These are phyloP conservation scores for Lophius americanus DNA, from an alignment of 2,797 vertebrate species.

Conservation along the genomic window DNA sequence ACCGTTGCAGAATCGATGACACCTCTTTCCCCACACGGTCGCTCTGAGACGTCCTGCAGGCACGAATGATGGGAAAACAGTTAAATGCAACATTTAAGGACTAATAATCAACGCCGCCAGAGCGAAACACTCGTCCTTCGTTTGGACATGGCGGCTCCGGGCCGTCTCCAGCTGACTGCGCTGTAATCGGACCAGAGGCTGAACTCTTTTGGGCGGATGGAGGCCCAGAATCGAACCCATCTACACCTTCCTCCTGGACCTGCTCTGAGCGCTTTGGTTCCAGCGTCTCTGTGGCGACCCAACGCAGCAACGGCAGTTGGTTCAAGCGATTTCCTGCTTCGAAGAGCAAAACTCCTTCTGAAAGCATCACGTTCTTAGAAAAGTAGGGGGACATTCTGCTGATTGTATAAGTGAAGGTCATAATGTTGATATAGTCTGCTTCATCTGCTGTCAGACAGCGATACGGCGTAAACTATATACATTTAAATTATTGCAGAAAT, in stretches of 20 bases:
- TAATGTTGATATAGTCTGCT: too few species aligned
- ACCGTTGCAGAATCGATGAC: too few species aligned
- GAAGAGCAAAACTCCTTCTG: background rate
- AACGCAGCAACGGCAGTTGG: slow-evolving; percentile 15
- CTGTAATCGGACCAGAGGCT: slow-evolving; percentile 66
- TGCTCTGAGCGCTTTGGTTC: slow-evolving; percentile 32
- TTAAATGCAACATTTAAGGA: slow-evolving; percentile 12
- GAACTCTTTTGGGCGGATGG: slow-evolving; percentile 67
- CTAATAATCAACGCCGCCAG: slow-evolving; percentile 44
- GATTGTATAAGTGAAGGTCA: background rate
- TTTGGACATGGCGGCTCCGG: slow-evolving; percentile 29
- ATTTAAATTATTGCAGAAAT: too few species aligned
- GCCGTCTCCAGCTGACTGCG: slow-evolving; percentile 66
- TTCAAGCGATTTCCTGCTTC: slow-evolving; percentile 2
- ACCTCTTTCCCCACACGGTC: slow-evolving; percentile 1
- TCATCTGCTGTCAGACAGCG: too few species aligned
- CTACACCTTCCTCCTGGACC: slow-evolving; percentile 38
- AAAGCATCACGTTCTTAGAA: slow-evolving; percentile 2
- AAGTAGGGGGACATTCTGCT: background rate
- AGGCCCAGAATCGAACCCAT: slow-evolving; percentile 57
- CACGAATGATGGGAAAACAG: slow-evolving; percentile 39
- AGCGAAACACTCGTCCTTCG: slow-evolving; percentile 40
- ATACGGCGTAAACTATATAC: too few species aligned
- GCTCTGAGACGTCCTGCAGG: slow-evolving; percentile 43
- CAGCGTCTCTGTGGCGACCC: slow-evolving; percentile 6